Evolutionary conservation across 2,888 invertebrate species (phyloP).

Genomic region (Habrosyne pyritoides): DNA sequence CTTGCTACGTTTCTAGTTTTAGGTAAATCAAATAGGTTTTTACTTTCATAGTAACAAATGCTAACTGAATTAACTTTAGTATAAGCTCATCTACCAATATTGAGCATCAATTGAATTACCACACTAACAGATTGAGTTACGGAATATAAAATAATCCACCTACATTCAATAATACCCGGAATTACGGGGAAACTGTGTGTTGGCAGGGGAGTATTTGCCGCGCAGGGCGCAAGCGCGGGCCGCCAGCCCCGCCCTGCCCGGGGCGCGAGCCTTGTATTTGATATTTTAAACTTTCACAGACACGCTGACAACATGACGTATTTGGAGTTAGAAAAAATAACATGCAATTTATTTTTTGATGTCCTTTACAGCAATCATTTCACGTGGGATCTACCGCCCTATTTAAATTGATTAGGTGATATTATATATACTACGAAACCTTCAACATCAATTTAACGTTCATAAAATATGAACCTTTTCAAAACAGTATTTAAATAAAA

Average conservation of each 20-base stretch:
- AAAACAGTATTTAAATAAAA: too few species aligned
- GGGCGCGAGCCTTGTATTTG: slow-evolving; percentile 46
- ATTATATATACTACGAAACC: too few species aligned
- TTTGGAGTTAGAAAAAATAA: neutral
- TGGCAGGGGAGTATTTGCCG: slow-evolving; percentile 23
- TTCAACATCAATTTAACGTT: too few species aligned
- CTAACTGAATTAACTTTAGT: neutral
- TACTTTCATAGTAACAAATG: neutral
- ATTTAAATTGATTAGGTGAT: too few species aligned
- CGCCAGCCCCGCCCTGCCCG: slow-evolving; percentile 73
- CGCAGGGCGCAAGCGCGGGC: slow-evolving; percentile 59
- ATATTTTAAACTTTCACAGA: slow-evolving; percentile 56
- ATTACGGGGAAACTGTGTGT: slow-evolving; percentile 53
- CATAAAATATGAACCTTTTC: too few species aligned
- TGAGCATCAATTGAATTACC: neutral
- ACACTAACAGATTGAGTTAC: neutral
- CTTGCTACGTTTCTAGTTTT: too few species aligned
- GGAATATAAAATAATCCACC: slow-evolving; percentile 33
- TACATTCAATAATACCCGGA: slow-evolving; percentile 56
- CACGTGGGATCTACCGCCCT: too few species aligned
- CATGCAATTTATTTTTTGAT: too few species aligned
- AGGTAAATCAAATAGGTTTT: neutral
- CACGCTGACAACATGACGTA: slow-evolving; percentile 10
- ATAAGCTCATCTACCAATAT: neutral
- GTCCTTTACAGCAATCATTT: too few species aligned